Conservation (phyloP, 1,140 invertebrate species). For the Eumeta japonica region DNA sequence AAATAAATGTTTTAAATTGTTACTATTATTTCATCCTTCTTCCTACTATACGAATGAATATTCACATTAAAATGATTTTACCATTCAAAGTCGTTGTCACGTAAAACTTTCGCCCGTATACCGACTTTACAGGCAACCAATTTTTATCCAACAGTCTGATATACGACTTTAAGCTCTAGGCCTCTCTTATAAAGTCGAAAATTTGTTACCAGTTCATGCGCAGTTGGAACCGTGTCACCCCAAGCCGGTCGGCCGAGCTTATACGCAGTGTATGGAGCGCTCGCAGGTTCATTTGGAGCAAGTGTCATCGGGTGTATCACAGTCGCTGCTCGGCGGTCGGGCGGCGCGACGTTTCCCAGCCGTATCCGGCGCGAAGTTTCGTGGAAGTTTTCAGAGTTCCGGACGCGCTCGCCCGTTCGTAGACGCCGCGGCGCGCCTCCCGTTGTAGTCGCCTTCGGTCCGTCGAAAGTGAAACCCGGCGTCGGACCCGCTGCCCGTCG, state of each 20-base stretch:
- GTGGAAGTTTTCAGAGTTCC: slow-evolving; percentile 28
- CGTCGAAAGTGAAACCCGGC: slow-evolving; percentile 38
- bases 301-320: slow-evolving; percentile 21
- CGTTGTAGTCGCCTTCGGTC: slow-evolving; percentile 28
- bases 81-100: no score
- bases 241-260: slow-evolving; percentile 39
- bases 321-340: slow-evolving; percentile 41
- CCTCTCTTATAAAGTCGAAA: slow-evolving; percentile 19
- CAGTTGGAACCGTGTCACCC: slow-evolving; percentile 22
- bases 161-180: slow-evolving; percentile 20
- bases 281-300: slow-evolving; percentile 45
- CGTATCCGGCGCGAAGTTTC: slow-evolving; percentile 33
- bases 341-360: slow-evolving; percentile 30
- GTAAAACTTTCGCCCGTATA: no score
- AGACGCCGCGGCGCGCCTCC: no score
- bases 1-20: no score
- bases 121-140: no score
- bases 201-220: slow-evolving; percentile 21
- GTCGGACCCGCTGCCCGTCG: slow-evolving; percentile 34
- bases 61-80: no score
- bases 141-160: no score
- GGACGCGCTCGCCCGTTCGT: slow-evolving; percentile 22
- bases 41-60: no score
- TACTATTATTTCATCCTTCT: no score
- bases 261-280: slow-evolving; percentile 37